A percentile compares a stretch with the other conserved stretches of the same genome.
Conservation (phyloP, 2,797 vertebrate genomes). For the Fringilla coelebs region DNA sequence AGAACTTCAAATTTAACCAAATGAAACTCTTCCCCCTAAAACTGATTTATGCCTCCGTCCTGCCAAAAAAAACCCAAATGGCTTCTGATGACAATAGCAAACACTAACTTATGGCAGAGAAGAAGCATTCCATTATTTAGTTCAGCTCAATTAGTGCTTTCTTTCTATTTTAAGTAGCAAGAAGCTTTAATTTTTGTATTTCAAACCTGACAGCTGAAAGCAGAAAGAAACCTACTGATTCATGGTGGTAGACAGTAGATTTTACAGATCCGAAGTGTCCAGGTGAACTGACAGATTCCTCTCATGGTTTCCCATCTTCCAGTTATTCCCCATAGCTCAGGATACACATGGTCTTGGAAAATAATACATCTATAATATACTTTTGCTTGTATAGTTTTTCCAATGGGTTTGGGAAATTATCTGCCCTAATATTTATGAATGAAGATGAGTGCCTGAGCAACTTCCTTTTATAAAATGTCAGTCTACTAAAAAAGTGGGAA, state of each 20-base stretch:
- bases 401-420: neutral
- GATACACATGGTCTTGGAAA: neutral
- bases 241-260: neutral
- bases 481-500: neutral
- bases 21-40: neutral
- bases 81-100: neutral
- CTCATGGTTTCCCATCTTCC: neutral
- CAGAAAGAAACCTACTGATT: constrained; percentile 8
- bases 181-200: neutral
- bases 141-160: neutral
- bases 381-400: neutral
- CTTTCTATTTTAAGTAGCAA: neutral
- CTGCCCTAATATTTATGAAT: constrained; percentile 15
- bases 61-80: neutral
- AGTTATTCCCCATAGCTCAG: neutral
- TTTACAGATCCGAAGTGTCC: neutral
- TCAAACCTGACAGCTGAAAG: neutral
- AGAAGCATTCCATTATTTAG: neutral
- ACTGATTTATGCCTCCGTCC: neutral
- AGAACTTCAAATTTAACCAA: neutral
- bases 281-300: neutral
- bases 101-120: neutral
- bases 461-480: neutral
- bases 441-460: constrained; percentile 16
- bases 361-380: neutral